These are phyloP conservation scores for Silurus meridionalis DNA, from an alignment of 2,113 vertebrate species.

Conservation along the genomic window DNA sequence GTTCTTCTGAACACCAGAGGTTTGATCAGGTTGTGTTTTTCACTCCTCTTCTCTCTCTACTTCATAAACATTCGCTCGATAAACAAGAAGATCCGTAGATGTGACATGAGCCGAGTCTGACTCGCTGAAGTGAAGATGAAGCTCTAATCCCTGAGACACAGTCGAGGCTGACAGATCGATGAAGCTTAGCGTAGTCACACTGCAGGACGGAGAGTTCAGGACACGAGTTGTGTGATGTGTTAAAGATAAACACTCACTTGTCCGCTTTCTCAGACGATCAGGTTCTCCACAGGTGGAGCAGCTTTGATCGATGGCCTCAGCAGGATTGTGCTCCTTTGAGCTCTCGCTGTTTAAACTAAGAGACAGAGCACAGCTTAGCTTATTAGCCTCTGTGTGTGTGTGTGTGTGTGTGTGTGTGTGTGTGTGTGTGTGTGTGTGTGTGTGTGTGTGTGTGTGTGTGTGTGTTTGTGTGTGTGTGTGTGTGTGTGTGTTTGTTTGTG, in stretches of 20 bases:
- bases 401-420: not conserved
- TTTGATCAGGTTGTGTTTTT: not conserved
- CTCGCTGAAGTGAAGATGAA: not conserved
- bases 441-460: too few species aligned
- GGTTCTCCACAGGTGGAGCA: conserved; percentile 21
- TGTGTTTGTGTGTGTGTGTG: too few species aligned
- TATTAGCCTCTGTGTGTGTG: conserved; percentile 11
- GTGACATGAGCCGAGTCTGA: conserved; percentile 15
- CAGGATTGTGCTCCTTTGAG: conserved; percentile 13
- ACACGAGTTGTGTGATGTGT: conserved; percentile 36
- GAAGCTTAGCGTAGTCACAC: conserved; percentile 29
- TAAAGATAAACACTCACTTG: conserved; percentile 31
- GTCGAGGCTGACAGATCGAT: conserved; percentile 26
- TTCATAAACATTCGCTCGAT: conserved; percentile 41
- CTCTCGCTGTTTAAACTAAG: not conserved
- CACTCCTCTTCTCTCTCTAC: not conserved
- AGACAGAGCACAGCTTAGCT: not conserved
- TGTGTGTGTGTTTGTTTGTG: too few species aligned
- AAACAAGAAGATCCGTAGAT: conserved; percentile 30
- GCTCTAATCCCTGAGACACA: conserved; percentile 36
- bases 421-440: not conserved
- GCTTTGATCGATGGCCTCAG: conserved; percentile 41
- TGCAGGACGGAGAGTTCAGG: conserved; percentile 25
- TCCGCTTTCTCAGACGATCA: not conserved
- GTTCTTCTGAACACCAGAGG: not conserved